Evolutionary conservation across 1,140 invertebrate species (phyloP), one percentile per base, ranked within the genome.

Genomic region (Saccostrea glomerata): DNA sequence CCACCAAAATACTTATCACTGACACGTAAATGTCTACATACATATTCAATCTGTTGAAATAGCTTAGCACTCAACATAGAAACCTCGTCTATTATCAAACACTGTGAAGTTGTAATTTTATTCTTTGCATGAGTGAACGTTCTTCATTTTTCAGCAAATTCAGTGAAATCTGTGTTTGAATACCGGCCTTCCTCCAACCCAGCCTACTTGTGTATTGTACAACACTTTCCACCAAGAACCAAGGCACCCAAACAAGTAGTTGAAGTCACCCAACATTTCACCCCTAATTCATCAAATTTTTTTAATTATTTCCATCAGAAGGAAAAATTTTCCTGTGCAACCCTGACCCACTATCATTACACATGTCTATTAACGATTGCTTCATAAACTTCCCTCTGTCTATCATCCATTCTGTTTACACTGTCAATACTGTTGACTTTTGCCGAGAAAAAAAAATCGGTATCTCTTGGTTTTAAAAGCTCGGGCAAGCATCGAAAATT

Each of bases 181-280:
- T 88, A 54, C 25, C 87, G 17, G 12, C 84, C 87, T 66, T 88
- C 87, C 40, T 88, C 87, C 7, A 88, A 58, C 0, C 84, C 87
- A 13, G 30, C 23, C 84, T 66, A 88, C 40, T 86, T 88, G 40
- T 88, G 87, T n/a, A 88, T 20, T 47, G 87, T 88, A 1, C 58
- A 70, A n/a, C 60, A 63, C 9, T 47, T 0, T 30, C 58, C 83
- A 30, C 66, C 82, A 54, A 40, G 86, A 3, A 60, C 12, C 13
- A 70, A 84, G 3, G 87, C 23, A 13, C 47, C 87, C 86, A 88
- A 85, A 5, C 87, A 84, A 4, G 87, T 85, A 13, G 87, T 73
- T 82, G 25, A 70, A 11, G 47, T 54, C 1, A 88, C 15, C 20
- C 82, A n/a, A 83, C 25, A 40, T 13, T 23, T 13, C 36, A 30